Conservation (phyloP, 2,888 invertebrate genomes). For the Epinotia bilunana region DNA sequence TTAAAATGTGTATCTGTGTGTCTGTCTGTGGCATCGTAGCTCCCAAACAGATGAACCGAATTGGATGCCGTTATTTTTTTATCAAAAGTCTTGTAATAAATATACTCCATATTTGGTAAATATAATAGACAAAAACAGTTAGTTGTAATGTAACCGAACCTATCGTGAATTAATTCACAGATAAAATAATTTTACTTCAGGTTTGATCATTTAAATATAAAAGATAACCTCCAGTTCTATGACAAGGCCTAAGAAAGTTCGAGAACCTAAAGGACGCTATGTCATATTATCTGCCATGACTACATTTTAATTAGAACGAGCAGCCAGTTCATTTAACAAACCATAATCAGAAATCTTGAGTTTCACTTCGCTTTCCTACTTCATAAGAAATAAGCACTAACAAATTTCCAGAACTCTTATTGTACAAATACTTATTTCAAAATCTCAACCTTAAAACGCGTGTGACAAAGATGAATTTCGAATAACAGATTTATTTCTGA, state of each 20-base stretch:
- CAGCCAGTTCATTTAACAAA: slow-evolving; percentile 49
- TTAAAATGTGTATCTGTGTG: no score
- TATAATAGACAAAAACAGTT: no score
- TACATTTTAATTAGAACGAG: slow-evolving; percentile 27
- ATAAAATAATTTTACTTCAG: not conserved
- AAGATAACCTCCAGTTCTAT: not conserved
- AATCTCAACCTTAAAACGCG: slow-evolving; percentile 1
- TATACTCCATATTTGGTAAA: no score
- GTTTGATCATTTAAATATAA: not conserved
- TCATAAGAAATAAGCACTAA: slow-evolving; percentile 45
- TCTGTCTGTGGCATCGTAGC: no score
- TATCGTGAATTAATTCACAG: not conserved
- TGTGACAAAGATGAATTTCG: not conserved
- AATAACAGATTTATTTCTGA: not conserved
- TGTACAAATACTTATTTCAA: not conserved
- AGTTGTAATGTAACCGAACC: no score
- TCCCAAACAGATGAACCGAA: no score
- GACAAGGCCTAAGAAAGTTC: not conserved
- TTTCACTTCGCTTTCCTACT: slow-evolving; percentile 60
- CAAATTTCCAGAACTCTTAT: slow-evolving; percentile 1
- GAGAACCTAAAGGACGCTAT: not conserved
- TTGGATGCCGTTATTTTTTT: no score
- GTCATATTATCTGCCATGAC: slow-evolving; percentile 30
- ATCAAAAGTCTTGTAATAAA: no score
- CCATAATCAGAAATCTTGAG: slow-evolving; percentile 57